Evolutionary conservation across 1,140 invertebrate genomes (phyloP).

Genomic region (Saccostrea glomerata): DNA sequence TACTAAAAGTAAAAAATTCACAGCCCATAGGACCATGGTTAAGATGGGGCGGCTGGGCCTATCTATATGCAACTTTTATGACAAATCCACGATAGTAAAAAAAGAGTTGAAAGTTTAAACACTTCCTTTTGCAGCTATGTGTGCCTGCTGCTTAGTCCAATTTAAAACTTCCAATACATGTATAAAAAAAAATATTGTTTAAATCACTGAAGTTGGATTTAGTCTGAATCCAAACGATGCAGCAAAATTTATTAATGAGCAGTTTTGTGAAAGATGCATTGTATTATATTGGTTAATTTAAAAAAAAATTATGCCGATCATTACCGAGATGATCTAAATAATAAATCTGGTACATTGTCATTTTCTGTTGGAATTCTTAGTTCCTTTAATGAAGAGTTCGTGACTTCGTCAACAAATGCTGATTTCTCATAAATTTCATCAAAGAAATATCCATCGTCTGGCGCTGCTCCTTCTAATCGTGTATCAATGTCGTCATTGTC

Average conservation of each 20-base stretch:
- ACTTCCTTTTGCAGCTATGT: no score
- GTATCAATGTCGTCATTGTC: slow-evolving; percentile 28
- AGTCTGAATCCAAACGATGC: no score
- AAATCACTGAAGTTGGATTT: no score
- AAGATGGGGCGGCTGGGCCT: no score
- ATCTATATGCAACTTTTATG: no score
- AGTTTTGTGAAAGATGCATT: neutral
- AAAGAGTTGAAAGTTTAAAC: no score
- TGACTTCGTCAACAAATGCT: slow-evolving; percentile 38
- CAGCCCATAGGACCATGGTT: no score
- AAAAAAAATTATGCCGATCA: neutral
- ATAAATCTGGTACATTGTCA: slow-evolving; percentile 1
- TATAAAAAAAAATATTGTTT: no score
- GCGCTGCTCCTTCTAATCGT: slow-evolving; percentile 2
- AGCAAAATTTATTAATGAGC: neutral
- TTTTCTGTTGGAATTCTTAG: slow-evolving; percentile 17
- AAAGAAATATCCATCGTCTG: slow-evolving; percentile 27
- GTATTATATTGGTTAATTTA: neutral
- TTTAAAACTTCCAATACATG: no score
- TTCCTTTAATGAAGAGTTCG: slow-evolving; percentile 34
- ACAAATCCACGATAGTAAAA: no score
- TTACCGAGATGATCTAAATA: slow-evolving; percentile 16
- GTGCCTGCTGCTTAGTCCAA: no score
- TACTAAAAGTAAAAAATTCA: no score
- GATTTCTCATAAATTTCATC: slow-evolving; percentile 42